Conservation (phyloP, 2,113 vertebrate species). For the Oncorhynchus mykiss region DNA sequence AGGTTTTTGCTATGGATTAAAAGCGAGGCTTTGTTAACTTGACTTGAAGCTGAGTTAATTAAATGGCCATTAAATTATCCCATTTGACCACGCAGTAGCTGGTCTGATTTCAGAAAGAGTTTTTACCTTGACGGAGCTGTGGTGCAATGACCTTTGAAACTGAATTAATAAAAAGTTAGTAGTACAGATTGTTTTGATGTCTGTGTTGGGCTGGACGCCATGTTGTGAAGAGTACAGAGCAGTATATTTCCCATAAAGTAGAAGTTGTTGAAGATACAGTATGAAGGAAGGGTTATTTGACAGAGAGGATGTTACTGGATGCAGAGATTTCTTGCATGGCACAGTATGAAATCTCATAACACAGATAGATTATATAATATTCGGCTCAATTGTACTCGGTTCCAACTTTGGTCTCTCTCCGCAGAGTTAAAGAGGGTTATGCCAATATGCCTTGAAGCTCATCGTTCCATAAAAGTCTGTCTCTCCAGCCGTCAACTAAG, state of each 20-base stretch:
- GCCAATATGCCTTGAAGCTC: neutral
- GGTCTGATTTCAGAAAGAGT: slow-evolving; percentile 1
- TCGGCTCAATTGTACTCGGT: neutral
- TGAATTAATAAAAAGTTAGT: neutral
- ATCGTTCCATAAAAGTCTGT: neutral
- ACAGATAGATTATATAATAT: neutral
- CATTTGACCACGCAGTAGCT: slow-evolving; percentile 12
- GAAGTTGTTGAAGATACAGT: neutral
- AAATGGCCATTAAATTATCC: slow-evolving; percentile 29
- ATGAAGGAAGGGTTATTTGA: neutral
- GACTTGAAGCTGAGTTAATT: slow-evolving; percentile 21
- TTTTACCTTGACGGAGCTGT: neutral
- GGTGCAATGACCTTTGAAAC: slow-evolving; percentile 1
- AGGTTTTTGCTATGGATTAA: slow-evolving; percentile 16
- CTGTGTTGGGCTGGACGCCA: neutral
- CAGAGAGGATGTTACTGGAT: too few species aligned
- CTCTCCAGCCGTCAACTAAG: neutral
- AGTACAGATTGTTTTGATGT: neutral
- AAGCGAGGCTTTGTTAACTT: slow-evolving; percentile 10
- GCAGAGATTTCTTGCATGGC: neutral
- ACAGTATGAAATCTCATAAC: neutral
- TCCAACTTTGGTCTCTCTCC: neutral
- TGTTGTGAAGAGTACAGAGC: neutral
- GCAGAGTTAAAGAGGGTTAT: neutral
- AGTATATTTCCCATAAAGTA: neutral